These are phyloP conservation scores for Clanis bilineata DNA, from an alignment of 2,888 invertebrate genomes.

Conservation along the genomic window DNA sequence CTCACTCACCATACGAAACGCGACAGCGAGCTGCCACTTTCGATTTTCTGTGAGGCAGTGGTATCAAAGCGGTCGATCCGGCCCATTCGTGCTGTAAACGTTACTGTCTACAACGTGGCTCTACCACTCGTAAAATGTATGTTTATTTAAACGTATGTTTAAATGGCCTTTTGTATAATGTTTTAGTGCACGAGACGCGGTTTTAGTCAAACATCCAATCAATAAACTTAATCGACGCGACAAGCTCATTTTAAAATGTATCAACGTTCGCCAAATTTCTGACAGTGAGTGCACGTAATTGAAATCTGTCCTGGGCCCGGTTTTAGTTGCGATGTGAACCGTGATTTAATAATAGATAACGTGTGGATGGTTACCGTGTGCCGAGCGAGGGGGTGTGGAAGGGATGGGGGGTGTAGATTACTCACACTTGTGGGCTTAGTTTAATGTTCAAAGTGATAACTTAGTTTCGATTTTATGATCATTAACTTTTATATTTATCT, in stretches of 20 bases:
- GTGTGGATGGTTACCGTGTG: conserved; percentile 36
- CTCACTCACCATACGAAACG: too few relatives aligned
- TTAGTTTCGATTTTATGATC: too few relatives aligned
- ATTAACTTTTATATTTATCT: too few relatives aligned
- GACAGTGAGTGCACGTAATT: conserved; percentile 47
- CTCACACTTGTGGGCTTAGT: background rate
- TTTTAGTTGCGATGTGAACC: conserved; percentile 26
- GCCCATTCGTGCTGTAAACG: too few relatives aligned
- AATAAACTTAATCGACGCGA: background rate
- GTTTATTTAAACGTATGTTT: too few relatives aligned
- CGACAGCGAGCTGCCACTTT: too few relatives aligned
- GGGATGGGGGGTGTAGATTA: background rate
- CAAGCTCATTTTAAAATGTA: conserved; percentile 10
- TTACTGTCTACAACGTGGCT: too few relatives aligned
- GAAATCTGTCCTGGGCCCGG: conserved; percentile 52
- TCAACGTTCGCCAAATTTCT: conserved; percentile 21
- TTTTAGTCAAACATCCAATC: background rate
- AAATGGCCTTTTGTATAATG: too few relatives aligned
- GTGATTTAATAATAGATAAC: conserved; percentile 62
- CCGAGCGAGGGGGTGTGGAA: background rate
- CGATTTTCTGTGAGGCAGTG: too few relatives aligned
- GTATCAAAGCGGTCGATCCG: too few relatives aligned
- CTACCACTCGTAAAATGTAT: too few relatives aligned
- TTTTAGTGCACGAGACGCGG: too few relatives aligned
- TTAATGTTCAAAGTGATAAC: background rate